A percentile compares a stretch with the other conserved stretches of the same genome.
phyloP scores from a whole-genome alignment of 2,113 vertebrate genomes.

The Sprattus sprattus region DNA sequence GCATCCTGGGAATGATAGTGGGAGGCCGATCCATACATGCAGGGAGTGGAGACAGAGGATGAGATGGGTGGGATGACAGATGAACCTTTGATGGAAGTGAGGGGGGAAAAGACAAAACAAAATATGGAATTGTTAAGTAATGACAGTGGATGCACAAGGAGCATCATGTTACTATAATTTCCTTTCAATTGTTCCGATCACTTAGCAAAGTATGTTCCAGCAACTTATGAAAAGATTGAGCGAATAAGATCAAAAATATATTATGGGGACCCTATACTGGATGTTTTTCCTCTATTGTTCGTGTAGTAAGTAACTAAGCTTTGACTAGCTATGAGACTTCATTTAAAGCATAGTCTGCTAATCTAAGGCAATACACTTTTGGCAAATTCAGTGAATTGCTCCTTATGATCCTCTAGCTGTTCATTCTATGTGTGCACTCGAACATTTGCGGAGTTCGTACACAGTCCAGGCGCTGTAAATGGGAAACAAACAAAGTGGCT shows the following conservation, averaged over 20 bases:
- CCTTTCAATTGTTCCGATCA: too few relatives aligned
- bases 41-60: slow-evolving; percentile 80
- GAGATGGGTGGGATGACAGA: slow-evolving; percentile 66
- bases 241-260: not conserved
- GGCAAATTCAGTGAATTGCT: not conserved
- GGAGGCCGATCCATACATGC: slow-evolving; percentile 83
- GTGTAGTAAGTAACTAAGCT: not conserved
- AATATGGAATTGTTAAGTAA: not conserved
- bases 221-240: not conserved
- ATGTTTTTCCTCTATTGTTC: too few relatives aligned
- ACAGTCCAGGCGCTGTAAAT: not conserved
- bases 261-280: too few relatives aligned
- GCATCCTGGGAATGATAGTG: slow-evolving; percentile 81
- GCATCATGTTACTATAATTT: not conserved
- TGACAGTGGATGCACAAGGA: not conserved
- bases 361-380: too few relatives aligned
- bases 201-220: not conserved
- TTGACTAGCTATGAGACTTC: not conserved
- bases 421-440: not conserved
- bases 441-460: not conserved
- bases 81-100: not conserved
- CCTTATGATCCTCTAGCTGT: not conserved
- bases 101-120: not conserved
- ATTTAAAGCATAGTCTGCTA: too few relatives aligned
- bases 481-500: not conserved